Percentiles rank a stretch among this genome's conserved stretches.
Conservation (phyloP, 2,113 vertebrate species). For the Petaurus breviceps region DNA sequence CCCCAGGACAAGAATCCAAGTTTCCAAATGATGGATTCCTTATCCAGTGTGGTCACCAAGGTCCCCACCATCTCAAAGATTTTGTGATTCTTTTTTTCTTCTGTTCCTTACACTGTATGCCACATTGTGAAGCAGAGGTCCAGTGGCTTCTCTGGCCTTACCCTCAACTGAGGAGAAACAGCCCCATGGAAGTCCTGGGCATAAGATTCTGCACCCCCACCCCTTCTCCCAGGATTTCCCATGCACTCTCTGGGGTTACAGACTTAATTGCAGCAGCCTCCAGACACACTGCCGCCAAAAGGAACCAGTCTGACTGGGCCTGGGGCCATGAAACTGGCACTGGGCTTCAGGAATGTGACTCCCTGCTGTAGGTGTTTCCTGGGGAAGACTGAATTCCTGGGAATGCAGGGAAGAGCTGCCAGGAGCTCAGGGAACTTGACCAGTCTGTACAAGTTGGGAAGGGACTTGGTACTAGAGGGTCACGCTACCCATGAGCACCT, state of each 20-base stretch:
- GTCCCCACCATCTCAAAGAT: background rate
- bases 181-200: background rate
- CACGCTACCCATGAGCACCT: no score
- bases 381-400: no score
- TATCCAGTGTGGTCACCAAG: no score
- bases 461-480: background rate
- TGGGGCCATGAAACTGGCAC: background rate
- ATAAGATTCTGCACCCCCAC: no score
- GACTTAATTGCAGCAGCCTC: background rate
- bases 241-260: background rate
- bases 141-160: background rate
- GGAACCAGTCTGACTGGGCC: background rate
- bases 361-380: background rate
- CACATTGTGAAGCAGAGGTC: background rate
- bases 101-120: background rate
- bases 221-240: background rate
- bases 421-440: background rate
- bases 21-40: background rate
- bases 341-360: background rate
- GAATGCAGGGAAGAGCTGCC: background rate
- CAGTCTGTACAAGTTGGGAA: background rate
- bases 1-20: no score
- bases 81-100: background rate
- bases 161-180: no score
- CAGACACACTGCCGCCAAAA: background rate